phyloP scores from a whole-genome alignment of 2,888 invertebrate species.

The Ochropacha duplaris region DNA sequence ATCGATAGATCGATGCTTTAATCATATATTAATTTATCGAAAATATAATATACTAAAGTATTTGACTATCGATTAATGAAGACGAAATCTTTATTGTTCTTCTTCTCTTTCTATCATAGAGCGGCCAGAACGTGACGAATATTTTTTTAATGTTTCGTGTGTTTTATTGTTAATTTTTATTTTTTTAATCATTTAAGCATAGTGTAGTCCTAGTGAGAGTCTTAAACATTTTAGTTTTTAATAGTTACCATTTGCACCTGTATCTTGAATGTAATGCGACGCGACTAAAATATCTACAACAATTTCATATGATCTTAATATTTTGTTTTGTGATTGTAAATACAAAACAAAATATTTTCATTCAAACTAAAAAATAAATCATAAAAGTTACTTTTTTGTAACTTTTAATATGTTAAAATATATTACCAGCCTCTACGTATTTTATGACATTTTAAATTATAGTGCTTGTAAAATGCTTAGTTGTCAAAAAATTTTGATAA shows the following conservation, averaged over 20 bases:
- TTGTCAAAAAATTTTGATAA: neutral
- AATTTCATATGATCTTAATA: neutral
- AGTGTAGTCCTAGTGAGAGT: conserved; percentile 25
- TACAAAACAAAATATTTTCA: neutral
- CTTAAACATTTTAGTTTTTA: conserved; percentile 7
- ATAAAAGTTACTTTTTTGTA: too few species aligned
- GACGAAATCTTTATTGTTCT: conserved; percentile 32
- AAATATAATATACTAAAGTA: too few species aligned
- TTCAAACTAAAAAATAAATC: too few species aligned
- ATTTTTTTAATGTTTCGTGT: conserved; percentile 22
- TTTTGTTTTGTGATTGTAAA: neutral
- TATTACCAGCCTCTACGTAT: too few species aligned
- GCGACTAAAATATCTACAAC: neutral
- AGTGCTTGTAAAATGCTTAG: neutral
- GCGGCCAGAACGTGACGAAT: conserved; percentile 48
- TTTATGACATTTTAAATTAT: too few species aligned
- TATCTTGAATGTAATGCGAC: neutral
- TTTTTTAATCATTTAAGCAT: neutral
- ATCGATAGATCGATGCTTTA: neutral
- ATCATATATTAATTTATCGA: too few species aligned
- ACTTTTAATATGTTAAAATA: too few species aligned
- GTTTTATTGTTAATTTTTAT: conserved; percentile 7
- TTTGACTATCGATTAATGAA: neutral
- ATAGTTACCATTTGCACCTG: conserved; percentile 1
- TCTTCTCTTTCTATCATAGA: conserved; percentile 57